A percentile compares a stretch with the other conserved stretches of the same genome.
These are phyloP conservation scores for Caranx ignobilis DNA, from an alignment of 2,113 vertebrate species.

Conservation along the genomic window DNA sequence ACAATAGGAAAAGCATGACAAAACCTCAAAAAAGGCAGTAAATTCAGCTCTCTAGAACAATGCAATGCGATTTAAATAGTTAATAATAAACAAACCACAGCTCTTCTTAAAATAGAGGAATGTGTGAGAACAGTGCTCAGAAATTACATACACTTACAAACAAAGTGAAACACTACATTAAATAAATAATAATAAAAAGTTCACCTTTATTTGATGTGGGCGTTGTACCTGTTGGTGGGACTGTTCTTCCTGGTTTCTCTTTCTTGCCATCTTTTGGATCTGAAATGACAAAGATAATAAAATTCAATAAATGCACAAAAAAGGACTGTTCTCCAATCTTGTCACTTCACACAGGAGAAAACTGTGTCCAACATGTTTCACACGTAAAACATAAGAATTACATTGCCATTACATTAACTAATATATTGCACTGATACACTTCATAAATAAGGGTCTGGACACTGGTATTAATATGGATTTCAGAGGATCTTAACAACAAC, in stretches of 20 bases:
- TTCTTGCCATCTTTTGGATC: constrained; percentile 90
- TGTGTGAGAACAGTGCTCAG: not conserved
- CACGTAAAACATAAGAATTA: not conserved
- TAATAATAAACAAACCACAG: not conserved
- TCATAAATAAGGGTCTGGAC: not conserved
- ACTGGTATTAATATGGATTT: not conserved
- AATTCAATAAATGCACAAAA: not conserved
- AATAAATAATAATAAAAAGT: not conserved
- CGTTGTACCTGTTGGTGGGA: constrained; percentile 75
- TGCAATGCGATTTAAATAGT: no score
- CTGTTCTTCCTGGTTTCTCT: constrained; percentile 86
- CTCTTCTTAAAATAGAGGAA: not conserved
- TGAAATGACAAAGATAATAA: constrained; percentile 61
- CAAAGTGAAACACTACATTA: not conserved
- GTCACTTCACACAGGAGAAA: not conserved
- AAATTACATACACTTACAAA: not conserved
- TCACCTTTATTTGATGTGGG: constrained; percentile 84
- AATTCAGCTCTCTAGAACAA: no score
- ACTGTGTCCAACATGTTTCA: not conserved
- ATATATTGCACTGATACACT: not conserved
- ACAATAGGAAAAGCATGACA: no score
- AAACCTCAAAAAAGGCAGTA: no score
- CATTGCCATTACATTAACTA: not conserved
- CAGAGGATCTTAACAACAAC: no score
- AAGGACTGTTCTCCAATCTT: not conserved